These are phyloP conservation scores for Dynastes tityus DNA, from an alignment of 2,888 invertebrate species.

Conservation along the genomic window DNA sequence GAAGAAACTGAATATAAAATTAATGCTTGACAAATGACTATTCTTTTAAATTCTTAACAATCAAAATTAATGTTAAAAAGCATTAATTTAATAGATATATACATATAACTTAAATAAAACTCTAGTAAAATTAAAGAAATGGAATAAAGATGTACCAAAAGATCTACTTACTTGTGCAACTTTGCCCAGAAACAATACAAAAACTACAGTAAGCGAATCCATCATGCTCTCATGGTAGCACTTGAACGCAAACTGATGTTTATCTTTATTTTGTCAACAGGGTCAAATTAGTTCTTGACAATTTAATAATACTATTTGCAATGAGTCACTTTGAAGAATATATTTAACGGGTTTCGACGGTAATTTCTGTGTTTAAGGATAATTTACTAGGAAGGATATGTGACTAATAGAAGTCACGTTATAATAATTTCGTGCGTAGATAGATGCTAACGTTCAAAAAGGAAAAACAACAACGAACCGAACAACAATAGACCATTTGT, in stretches of 20 bases:
- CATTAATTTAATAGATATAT: too few species aligned
- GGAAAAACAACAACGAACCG: too few species aligned
- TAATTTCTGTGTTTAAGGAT: slow-evolving; percentile 34
- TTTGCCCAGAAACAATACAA: slow-evolving; percentile 12
- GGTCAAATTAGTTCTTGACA: slow-evolving; percentile 40
- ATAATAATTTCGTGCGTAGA: slow-evolving; percentile 5
- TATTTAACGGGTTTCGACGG: slow-evolving; percentile 27
- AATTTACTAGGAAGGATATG: slow-evolving; percentile 37
- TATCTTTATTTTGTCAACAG: slow-evolving; percentile 42
- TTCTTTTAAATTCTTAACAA: too few species aligned
- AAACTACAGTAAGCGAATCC: slow-evolving; percentile 8
- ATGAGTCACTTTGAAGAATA: slow-evolving; percentile 39
- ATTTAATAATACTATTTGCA: slow-evolving; percentile 37
- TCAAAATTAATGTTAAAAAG: too few species aligned
- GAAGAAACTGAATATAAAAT: too few species aligned
- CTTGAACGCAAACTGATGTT: slow-evolving; percentile 21
- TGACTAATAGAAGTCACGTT: slow-evolving; percentile 38
- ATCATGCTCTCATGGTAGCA: slow-evolving; percentile 25
- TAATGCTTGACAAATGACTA: too few species aligned
- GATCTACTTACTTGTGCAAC: slow-evolving; percentile 21
- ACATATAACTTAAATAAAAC: too few species aligned
- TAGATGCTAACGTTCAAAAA: too few species aligned
- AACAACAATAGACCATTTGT: too few species aligned
- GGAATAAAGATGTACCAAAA: neutral
- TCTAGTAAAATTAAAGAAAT: neutral